Base-by-base conservation (phyloP, 2,888 invertebrate species). In the Thymelicus acteon region DNA sequence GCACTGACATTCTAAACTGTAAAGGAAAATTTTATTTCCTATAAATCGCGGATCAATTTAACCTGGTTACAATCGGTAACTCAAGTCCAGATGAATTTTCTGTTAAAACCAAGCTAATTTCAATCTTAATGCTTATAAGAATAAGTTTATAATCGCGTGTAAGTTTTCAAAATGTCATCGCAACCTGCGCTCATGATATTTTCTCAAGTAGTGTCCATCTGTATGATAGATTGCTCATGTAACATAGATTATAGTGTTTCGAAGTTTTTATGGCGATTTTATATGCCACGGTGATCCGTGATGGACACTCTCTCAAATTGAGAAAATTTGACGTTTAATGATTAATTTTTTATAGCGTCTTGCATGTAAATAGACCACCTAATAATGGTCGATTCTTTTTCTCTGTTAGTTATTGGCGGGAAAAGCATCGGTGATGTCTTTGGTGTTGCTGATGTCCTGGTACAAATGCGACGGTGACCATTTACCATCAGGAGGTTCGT, bases 211-310 rank as follows among this genome's bases (percentile, higher is more conserved):
- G 12, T 49, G 60, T 63, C 62, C 48, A 60, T 63, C 63, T 62
- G 63, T 63, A 69, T 62, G 63, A 69, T 69, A 63, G 47, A 69
- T 69, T 57, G 24, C 63, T 67, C 13, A 68, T 49, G 39, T 48
- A 39, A 37, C 54, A 54, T 54, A 54, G 48, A 69, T 61, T 49
- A 67, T 67, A 44, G 66, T 62, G 68, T 69, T 58, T 63, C 19
- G 13, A 48, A 47, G 69, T 69, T 69, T 69, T 69, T 69, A 47
- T 69, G 39, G 48, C 58, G 40, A 60, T 66, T 48, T 66, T 48
- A 40, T 54, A 65, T 58, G 57, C 39, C 57, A 57, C 19, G 68
- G 47, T 69, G 57, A 49, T 48, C 44, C 4, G 48, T 63, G 69
- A 69, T 69, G 63, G 63, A 69, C 63, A 69, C 12, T 57, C 12